Base-by-base conservation (phyloP, 2,888 invertebrate species). In the Spilarctia lutea region DNA sequence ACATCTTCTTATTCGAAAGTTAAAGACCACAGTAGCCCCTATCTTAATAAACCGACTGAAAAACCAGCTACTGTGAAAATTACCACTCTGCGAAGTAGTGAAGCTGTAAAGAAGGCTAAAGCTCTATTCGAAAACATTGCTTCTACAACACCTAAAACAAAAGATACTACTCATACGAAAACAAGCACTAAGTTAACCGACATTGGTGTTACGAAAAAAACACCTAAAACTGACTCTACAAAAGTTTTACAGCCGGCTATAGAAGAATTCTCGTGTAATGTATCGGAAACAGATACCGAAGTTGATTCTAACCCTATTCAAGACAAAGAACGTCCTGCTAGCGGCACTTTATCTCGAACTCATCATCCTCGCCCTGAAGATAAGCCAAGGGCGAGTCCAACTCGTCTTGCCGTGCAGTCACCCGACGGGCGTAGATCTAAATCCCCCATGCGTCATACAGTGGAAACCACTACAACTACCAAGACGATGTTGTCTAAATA, bases 21-120 rank as follows among this genome's bases (percentile, higher is more conserved):
- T 13, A 92, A 88, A 74, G 91, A 92, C 39, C 79, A 85, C 71
- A 73, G 80, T 7, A 92, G 84, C 52, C 84, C 90, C 2, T 90
- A 87, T 52, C 39, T 81, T 2, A 30, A 30, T 30, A 93, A 92
- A 79, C 81, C 86, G 24, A 75, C 83, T 3, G 93, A 93, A 65
- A 91, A 87, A 81, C 79, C 85, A 2, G 86, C 92, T n/a, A 79
- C 88, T 33, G 87, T 91, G 16, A 96, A 95, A 86, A 91, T 94
- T 77, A 94, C 95, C 16, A 91, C 93, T 33, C 85, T 96, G 42
- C 95, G 96, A 69, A 96, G 96, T 82, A 96, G 96, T 68, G 97
- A 97, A 82, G 97, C 97, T n/a, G 97, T 97, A 0, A 96, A 97
- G 71, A 97, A 97, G 90, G 97, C 97, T 0, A 97, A 97, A 90